Percentiles rank a stretch among this genome's conserved stretches.
Conservation (phyloP, 2,888 invertebrate genomes). For the Hoplodrina ambigua region DNA sequence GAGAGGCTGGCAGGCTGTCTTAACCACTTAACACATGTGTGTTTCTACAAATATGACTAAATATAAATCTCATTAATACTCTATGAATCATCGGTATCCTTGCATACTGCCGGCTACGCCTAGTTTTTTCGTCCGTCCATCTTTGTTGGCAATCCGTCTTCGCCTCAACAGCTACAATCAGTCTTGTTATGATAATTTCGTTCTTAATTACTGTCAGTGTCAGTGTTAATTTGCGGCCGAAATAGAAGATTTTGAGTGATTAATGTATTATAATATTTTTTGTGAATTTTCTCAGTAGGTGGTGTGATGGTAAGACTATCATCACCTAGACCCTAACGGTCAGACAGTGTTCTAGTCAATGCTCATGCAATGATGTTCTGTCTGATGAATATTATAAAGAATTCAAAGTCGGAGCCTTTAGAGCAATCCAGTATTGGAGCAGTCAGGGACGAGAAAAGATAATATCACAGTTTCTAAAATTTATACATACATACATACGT, state of each 20-base stretch:
- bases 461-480: too few relatives aligned
- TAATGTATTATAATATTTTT: conserved; percentile 14
- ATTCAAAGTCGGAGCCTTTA: too few relatives aligned
- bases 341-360: neutral
- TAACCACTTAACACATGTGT: too few relatives aligned
- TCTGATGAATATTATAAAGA: neutral
- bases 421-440: too few relatives aligned
- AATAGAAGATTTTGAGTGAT: conserved; percentile 40
- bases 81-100: conserved; percentile 26
- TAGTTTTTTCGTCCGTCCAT: conserved; percentile 2
- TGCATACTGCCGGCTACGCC: neutral
- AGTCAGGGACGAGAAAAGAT: too few relatives aligned
- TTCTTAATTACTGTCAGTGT: conserved; percentile 64
- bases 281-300: neutral
- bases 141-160: conserved; percentile 29
- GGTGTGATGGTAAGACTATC: neutral
- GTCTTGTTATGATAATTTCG: conserved; percentile 73
- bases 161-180: conserved; percentile 34
- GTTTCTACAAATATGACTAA: neutral
- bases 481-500: too few relatives aligned
- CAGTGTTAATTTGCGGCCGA: conserved; percentile 37
- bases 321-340: neutral
- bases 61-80: neutral
- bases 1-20: too few relatives aligned
- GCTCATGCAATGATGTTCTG: too few relatives aligned